Conservation (phyloP, 2,797 vertebrate species). For the Amphiprion clarkii region DNA sequence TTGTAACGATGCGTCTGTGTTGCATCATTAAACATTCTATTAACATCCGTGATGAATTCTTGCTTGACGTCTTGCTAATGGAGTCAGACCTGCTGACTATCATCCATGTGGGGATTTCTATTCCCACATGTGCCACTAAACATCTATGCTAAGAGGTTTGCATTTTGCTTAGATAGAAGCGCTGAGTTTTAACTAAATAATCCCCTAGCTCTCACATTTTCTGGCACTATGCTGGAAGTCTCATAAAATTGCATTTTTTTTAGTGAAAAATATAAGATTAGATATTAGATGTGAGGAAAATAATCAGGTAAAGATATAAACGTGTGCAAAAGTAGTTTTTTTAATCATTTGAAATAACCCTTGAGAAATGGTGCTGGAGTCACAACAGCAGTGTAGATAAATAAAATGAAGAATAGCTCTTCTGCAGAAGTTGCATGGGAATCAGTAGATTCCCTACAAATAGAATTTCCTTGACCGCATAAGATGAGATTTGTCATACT, state of each 20-base stretch:
- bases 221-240: not conserved
- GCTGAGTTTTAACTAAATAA: constrained; percentile 6
- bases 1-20: constrained; percentile 51
- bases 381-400: not conserved
- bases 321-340: not conserved
- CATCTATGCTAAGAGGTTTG: constrained; percentile 3
- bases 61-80: constrained; percentile 53
- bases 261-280: not conserved
- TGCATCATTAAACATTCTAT: constrained; percentile 65
- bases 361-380: too few species aligned
- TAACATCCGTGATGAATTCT: constrained; percentile 61
- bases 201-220: not conserved
- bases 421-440: constrained; percentile 16
- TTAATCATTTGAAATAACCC: too few species aligned
- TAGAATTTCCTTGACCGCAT: constrained; percentile 48
- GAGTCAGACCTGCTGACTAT: constrained; percentile 57
- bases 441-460: constrained; percentile 25
- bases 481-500: constrained; percentile 40
- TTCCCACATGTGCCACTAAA: constrained; percentile 38
- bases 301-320: not conserved
- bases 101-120: constrained; percentile 46
- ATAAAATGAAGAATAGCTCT: constrained; percentile 5
- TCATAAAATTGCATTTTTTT: not conserved
- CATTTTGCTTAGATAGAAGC: constrained; percentile 12
- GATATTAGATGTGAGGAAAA: too few species aligned